Conservation (phyloP, 2,113 vertebrate genomes). For the Forbesichthys papilliferus region DNA sequence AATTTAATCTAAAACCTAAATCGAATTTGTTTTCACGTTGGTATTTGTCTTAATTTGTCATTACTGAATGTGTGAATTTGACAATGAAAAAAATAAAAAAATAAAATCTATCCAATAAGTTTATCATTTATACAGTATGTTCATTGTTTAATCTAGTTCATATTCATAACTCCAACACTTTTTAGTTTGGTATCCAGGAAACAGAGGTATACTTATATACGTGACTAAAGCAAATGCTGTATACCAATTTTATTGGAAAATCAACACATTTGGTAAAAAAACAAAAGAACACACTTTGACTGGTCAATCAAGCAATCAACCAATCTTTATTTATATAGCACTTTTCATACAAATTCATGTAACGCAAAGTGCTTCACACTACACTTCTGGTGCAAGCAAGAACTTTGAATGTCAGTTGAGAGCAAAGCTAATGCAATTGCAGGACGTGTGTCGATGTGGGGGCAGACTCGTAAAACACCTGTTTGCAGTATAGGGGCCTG, state of each 20-base stretch:
- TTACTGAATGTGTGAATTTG: slow-evolving; percentile 27
- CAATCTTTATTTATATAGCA: no score
- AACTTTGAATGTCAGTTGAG: slow-evolving; percentile 30
- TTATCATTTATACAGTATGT: slow-evolving; percentile 12
- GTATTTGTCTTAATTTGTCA: slow-evolving; percentile 24
- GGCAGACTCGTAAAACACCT: slow-evolving; percentile 72
- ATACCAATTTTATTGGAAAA: no score
- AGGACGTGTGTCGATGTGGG: slow-evolving; percentile 44
- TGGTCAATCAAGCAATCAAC: no score
- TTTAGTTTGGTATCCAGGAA: no score
- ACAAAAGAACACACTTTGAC: neutral
- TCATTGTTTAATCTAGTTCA: slow-evolving; percentile 2
- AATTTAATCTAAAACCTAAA: slow-evolving; percentile 47
- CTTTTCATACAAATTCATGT: no score
- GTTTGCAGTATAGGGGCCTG: slow-evolving; percentile 66
- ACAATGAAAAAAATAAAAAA: slow-evolving; percentile 4
- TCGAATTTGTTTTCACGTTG: slow-evolving; percentile 40
- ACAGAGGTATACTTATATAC: no score
- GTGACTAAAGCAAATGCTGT: no score
- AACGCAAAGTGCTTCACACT: no score
- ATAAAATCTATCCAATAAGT: slow-evolving; percentile 4
- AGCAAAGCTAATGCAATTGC: slow-evolving; percentile 41
- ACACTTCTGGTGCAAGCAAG: no score
- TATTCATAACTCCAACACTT: no score
- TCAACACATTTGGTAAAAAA: no score